These are phyloP conservation scores for Ailuropoda melanoleuca DNA, from an alignment of 2,113 vertebrate species.

Conservation along the genomic window DNA sequence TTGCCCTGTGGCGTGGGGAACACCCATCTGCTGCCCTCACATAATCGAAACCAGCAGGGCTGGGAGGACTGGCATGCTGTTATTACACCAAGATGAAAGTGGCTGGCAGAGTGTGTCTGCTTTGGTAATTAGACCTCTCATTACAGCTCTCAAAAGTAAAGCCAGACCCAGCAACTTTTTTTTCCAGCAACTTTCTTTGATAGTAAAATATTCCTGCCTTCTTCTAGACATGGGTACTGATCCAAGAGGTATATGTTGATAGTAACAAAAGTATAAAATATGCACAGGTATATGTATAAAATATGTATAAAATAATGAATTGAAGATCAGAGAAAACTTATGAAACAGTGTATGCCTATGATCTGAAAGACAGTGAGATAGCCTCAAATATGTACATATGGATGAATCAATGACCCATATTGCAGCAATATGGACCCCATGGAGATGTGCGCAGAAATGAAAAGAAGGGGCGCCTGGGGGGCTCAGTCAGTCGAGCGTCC, in stretches of 20 bases:
- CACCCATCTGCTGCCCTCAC: not conserved
- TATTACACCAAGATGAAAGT: not conserved
- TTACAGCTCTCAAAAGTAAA: not conserved
- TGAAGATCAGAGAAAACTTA: slow-evolving; percentile 8
- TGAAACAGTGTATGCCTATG: not conserved
- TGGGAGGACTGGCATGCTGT: not conserved
- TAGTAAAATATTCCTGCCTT: not conserved
- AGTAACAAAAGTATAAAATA: not conserved
- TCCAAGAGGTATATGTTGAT: not conserved
- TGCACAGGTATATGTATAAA: not conserved
- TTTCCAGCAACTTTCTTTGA: not conserved
- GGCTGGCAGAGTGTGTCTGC: not conserved
- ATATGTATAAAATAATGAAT: not conserved
- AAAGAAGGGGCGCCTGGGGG: not conserved
- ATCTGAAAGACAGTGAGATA: not conserved
- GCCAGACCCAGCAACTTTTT: not conserved
- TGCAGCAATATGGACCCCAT: not conserved
- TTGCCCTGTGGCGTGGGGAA: not conserved
- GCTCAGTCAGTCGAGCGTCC: not conserved
- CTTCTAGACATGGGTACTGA: not conserved
- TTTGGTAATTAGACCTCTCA: not conserved
- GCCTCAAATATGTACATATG: not conserved
- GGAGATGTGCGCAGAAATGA: not conserved
- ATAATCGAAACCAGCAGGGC: not conserved
- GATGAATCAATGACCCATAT: not conserved